Evolutionary conservation across 1,140 invertebrate species (phyloP), one percentile per base, ranked within the genome.

Genomic region (Trachelipus rathkii): DNA sequence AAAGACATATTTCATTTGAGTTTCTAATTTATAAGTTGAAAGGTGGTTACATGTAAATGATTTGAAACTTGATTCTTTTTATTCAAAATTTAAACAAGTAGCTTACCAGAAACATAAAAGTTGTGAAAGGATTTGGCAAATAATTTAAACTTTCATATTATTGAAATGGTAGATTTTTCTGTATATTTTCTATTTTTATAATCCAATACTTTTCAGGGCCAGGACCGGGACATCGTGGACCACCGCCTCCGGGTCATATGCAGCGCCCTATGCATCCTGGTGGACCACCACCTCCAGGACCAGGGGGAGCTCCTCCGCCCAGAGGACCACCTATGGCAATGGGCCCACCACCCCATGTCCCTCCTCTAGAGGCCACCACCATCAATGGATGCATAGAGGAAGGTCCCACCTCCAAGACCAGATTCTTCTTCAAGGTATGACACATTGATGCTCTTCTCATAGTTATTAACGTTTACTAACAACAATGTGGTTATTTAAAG

Each of bases 201-300:
- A 3, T 33, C 6, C 33, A 6, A n/a, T n/a, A n/a, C 6, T 33
- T 33, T 33, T 33, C 33, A 33, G 33, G 33, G 33, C 19, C 70
- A 75, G 74, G 72, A 23, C 81, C 75, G 33, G 71, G 81, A 44
- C 79, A 80, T 74, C 78, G 77, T 53, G 82, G 80, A n/a, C 82
- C 83, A 44, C 89, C 89, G 69, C 89, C 89, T 75, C 87, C 88
- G 77, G 88, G 88, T 13, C 86, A 85, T 77, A 21, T 80, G 13
- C 79, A 76, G 0, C 82, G 81, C n/a, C 82, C 82, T 21, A 80
- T 81, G 71, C 81, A 82, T 71, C 84, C 82, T 44, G 84, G 82
- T 15, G 84, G 81, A 24, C 84, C 85, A 5, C 83, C 83, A 21
- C 83, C 81, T 45, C 79, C 82, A 74, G 69, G 50, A 19, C 50